Percentiles rank a stretch among this genome's conserved stretches.
Conservation (phyloP, 2,888 invertebrate genomes). For the Spisula solida region DNA sequence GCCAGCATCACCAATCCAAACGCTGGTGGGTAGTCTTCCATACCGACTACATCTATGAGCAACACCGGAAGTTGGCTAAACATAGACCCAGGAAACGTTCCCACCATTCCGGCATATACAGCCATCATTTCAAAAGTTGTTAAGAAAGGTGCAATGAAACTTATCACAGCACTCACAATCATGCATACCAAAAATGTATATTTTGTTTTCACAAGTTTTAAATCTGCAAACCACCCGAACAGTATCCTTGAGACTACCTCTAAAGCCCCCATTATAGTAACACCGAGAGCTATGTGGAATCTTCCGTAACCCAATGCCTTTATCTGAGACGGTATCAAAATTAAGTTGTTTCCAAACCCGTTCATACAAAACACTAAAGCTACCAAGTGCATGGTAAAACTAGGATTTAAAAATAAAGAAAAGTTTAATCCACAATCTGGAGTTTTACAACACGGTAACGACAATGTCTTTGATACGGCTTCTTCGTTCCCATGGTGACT, state of each 20-base stretch:
- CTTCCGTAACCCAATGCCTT: slow-evolving; percentile 90
- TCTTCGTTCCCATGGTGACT: not conserved
- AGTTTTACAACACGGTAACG: not conserved
- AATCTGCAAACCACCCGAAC: slow-evolving; percentile 92
- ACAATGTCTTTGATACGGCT: not conserved
- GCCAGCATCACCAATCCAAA: slow-evolving; percentile 68
- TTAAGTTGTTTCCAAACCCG: slow-evolving; percentile 93
- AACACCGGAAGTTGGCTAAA: slow-evolving; percentile 71
- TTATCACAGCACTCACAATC: slow-evolving; percentile 51
- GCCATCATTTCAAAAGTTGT: slow-evolving; percentile 61
- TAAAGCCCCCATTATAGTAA: slow-evolving; percentile 92
- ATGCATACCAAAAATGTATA: slow-evolving; percentile 61
- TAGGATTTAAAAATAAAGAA: slow-evolving; percentile 65
- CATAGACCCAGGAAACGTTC: slow-evolving; percentile 73
- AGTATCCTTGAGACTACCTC: slow-evolving; percentile 92
- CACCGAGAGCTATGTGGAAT: slow-evolving; percentile 48
- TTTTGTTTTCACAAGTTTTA: slow-evolving; percentile 90
- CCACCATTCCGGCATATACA: slow-evolving; percentile 70
- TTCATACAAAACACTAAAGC: slow-evolving; percentile 93
- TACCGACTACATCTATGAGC: slow-evolving; percentile 72
- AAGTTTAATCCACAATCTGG: slow-evolving; percentile 19
- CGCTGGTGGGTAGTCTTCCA: slow-evolving; percentile 67
- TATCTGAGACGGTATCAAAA: slow-evolving; percentile 93
- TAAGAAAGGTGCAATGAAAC: slow-evolving; percentile 64
- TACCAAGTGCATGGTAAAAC: slow-evolving; percentile 91